A percentile compares a stretch with the other conserved stretches of the same genome.
Evolutionary conservation across 2,797 vertebrate genomes (phyloP).

Genomic region (Dermochelys coriacea): DNA sequence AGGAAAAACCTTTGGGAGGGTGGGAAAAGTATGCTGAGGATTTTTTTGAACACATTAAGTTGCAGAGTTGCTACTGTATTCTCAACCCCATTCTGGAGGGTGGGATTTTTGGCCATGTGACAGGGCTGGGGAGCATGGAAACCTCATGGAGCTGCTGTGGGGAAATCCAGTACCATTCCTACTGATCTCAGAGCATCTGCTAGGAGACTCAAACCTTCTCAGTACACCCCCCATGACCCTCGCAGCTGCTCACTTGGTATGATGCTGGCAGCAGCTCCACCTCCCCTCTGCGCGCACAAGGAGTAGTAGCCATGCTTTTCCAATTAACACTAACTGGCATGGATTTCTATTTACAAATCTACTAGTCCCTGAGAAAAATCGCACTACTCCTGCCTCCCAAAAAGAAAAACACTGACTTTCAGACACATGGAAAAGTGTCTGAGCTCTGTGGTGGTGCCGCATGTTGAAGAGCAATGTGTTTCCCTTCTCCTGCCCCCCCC

Average conservation of each 20-base stretch:
- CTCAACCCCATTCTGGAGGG: accelerated
- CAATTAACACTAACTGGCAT: background rate
- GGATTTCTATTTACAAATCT: background rate
- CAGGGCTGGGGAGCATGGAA: background rate
- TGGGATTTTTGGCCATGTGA: background rate
- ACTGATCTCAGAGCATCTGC: background rate
- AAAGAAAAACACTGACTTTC: background rate
- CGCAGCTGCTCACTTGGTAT: background rate
- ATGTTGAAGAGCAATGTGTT: background rate
- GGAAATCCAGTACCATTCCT: background rate
- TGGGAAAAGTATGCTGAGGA: background rate
- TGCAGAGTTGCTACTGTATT: background rate
- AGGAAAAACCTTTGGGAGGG: background rate
- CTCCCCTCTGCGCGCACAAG: background rate
- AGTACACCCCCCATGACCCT: background rate
- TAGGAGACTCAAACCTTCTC: background rate
- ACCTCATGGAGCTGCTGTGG: background rate
- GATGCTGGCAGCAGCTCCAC: background rate
- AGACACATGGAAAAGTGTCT: background rate
- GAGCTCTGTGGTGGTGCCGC: background rate
- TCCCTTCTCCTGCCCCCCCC: background rate
- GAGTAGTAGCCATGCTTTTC: background rate
- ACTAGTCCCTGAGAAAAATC: background rate
- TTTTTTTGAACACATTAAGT: background rate
- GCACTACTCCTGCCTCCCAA: background rate